These are phyloP conservation scores for Atta colombica DNA, from an alignment of 1,140 invertebrate species.

Conservation along the genomic window DNA sequence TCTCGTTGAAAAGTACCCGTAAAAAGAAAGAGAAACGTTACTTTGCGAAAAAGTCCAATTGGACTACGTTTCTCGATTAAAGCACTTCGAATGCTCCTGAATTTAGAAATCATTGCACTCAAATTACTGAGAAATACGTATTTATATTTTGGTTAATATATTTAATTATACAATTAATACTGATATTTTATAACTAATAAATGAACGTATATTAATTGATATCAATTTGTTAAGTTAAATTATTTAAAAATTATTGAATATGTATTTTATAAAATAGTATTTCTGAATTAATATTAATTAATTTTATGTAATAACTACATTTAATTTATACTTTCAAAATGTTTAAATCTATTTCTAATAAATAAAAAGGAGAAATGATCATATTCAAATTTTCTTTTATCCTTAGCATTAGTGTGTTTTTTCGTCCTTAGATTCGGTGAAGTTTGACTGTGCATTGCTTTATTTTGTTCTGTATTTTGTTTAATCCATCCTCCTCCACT, in stretches of 20 bases:
- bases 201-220: not conserved
- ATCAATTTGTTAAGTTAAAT: slow-evolving; percentile 7
- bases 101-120: not conserved
- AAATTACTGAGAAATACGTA: not conserved
- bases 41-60: not conserved
- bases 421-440: not conserved
- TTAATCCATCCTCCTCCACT: not conserved
- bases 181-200: not conserved
- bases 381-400: not conserved
- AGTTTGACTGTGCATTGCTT: not conserved
- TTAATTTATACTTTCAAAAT: not conserved
- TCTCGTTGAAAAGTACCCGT: not conserved
- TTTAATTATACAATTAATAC: slow-evolving; percentile 6
- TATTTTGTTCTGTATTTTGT: slow-evolving; percentile 41
- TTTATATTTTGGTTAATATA: not conserved
- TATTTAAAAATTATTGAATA: not conserved
- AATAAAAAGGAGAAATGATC: not conserved
- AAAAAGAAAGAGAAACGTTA: no score
- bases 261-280: not conserved
- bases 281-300: slow-evolving; percentile 18
- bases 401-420: not conserved
- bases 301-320: not conserved
- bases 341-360: not conserved
- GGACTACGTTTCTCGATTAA: not conserved
- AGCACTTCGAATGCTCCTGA: not conserved